Evolutionary conservation across 2,797 vertebrate species (phyloP).

Genomic region (Lepidocolaptes lacrymiger): DNA sequence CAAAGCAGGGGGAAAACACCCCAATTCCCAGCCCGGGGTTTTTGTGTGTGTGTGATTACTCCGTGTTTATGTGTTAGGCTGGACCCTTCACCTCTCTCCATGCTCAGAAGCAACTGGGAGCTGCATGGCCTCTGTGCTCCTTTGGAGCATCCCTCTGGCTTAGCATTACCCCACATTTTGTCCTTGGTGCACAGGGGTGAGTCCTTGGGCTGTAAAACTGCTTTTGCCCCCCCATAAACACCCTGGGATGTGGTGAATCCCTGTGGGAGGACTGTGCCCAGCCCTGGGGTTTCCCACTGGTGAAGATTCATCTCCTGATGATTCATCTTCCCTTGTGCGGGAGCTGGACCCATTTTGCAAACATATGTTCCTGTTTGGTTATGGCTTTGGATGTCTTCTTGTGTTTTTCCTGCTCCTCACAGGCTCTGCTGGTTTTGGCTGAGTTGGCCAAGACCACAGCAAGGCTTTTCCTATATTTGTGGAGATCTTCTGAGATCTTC

Average conservation of each 20-base stretch:
- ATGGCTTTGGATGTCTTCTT: not conserved
- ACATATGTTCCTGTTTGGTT: not conserved
- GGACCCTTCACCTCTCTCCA: rapidly evolving
- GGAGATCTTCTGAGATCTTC: not conserved
- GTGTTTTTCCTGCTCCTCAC: not conserved
- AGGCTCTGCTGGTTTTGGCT: rapidly evolving
- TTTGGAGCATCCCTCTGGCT: not conserved
- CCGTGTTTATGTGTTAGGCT: not conserved
- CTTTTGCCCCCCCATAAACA: rapidly evolving
- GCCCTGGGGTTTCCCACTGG: not conserved
- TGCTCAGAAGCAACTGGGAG: rapidly evolving
- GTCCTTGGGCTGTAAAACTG: not conserved
- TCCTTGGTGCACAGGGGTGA: not conserved
- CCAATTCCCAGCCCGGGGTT: not conserved
- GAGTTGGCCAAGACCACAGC: not conserved
- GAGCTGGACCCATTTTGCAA: not conserved
- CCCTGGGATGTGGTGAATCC: not conserved
- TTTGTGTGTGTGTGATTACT: rapidly evolving
- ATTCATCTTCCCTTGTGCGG: not conserved
- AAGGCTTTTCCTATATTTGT: not conserved
- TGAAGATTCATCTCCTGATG: not conserved
- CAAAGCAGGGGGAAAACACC: not conserved
- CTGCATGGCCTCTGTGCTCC: rapidly evolving
- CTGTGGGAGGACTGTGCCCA: not conserved
- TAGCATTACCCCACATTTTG: not conserved